Base-by-base conservation (phyloP, 2,113 vertebrate genomes). In the Panthera leo region DNA sequence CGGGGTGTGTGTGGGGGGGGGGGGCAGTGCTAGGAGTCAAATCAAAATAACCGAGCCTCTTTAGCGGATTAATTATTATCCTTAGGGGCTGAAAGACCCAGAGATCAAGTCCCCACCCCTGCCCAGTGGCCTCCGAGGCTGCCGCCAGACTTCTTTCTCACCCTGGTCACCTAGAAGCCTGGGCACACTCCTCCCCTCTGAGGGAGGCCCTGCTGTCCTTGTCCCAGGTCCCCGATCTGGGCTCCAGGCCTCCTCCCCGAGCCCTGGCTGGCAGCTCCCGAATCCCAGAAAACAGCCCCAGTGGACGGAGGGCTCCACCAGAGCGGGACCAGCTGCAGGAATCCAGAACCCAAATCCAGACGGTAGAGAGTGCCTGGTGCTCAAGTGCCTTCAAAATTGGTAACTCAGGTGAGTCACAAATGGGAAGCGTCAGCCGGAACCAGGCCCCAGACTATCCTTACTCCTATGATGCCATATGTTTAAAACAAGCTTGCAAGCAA, bases 51-150 rank as follows among this genome's bases (percentile, higher is more conserved):
- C 98, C 98, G 95, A 98, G 97, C 98, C 98, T 98, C 98, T 98
- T 98, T 97, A 99, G 98, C 98, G 98, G 98, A 98, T 98, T 99
- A 98, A 99, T 98, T 98, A 98, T 98, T 98, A 98, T 98, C 98
- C 98, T 98, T 98, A 95, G 97, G 92, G 98, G 98, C 98, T 98
- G 98, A 98, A 36, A 98, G 98, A 98, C 98, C 98, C 97, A 98
- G 97, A 96, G 98, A 98, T 97, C 97, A 97, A 96, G 91, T 42
- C n/a, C 67, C 85, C 73, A 65, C 42, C 8, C 13, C 36, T 1
- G 5, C 82, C 97, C 97, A 73, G 80, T 80, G 97, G 96, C 96
- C 94, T 96, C 91, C 55, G 89, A 97, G 95, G 97, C 86, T 96
- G 85, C 65, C 0, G 88, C 75, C 85, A 91, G 11, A 85, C 89